These are phyloP conservation scores for Forbesichthys papilliferus DNA, from an alignment of 2,113 vertebrate species.

Conservation along the genomic window DNA sequence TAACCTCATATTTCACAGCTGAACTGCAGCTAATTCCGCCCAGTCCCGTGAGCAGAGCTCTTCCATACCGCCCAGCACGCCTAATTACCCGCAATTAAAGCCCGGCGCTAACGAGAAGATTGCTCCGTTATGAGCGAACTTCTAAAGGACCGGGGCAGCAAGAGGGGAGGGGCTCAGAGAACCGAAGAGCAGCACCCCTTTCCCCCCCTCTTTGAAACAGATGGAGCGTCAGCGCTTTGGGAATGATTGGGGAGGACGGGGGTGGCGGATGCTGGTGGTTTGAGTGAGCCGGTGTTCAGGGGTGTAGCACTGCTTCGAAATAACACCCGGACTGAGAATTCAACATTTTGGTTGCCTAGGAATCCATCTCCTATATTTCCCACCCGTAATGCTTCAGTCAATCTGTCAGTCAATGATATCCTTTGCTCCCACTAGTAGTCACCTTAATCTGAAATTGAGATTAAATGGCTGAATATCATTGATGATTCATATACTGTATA, in stretches of 20 bases:
- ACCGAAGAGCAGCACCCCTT: no score
- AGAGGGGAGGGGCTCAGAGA: no score
- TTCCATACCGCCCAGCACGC: slow-evolving; percentile 71
- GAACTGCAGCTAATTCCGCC: slow-evolving; percentile 77
- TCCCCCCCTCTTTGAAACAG: no score
- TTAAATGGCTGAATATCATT: no score
- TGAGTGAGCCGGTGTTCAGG: slow-evolving; percentile 9
- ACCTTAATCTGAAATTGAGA: no score
- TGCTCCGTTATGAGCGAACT: slow-evolving; percentile 79
- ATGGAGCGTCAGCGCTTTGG: no score
- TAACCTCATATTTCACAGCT: slow-evolving; percentile 82
- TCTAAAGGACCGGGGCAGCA: slow-evolving; percentile 64
- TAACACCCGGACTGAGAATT: not conserved
- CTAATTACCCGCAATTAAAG: slow-evolving; percentile 84
- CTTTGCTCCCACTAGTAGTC: no score
- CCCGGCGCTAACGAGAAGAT: slow-evolving; percentile 79
- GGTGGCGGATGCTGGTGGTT: slow-evolving; percentile 39
- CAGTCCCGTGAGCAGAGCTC: slow-evolving; percentile 68
- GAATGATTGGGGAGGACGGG: no score
- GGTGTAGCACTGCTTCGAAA: not conserved
- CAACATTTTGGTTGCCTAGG: slow-evolving; percentile 35
- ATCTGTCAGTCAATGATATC: no score
- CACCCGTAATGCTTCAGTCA: no score
- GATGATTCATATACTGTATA: no score
- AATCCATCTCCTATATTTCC: no score